Base-by-base conservation (phyloP, 1,140 invertebrate genomes). In the Trypoxylus dichotomus region DNA sequence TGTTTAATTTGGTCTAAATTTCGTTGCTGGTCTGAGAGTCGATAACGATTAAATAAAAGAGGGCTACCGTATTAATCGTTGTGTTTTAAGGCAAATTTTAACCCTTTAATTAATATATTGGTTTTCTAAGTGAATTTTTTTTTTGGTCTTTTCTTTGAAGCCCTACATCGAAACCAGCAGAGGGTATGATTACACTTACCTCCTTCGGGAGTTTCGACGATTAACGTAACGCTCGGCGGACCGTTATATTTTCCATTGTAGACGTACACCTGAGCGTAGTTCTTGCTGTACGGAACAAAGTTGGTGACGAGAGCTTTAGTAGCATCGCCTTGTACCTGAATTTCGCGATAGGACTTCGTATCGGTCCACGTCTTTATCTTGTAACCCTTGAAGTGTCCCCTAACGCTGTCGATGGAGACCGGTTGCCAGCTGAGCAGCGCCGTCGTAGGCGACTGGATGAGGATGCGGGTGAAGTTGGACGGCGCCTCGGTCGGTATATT, bases 361-460 rank as follows among this genome's bases (percentile, higher is more conserved):
- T 96, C 94, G 3, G 93, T 96, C 97, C 97, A 98, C 1, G 94
- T 97, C 87, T 97, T 94, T 75, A 98, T 96, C 87, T 97, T 97
- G 86, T 98, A 99, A 11, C 97, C 97, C 82, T 93, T 94, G 85
- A 98, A 96, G 85, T 98, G 94, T n/a, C 97, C 97, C 25, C 91
- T 88, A 0, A 98, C 91, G 0, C 93, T 93, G 68, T 94, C 91
- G 0, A 90, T 85, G 1, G 91, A 84, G 0, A 97, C 95, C 0
- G 93, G 90, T 86, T 92, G 91, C 96, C 96, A 97, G 74, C 91
- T 92, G n/a, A 98, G 87, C 19, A 93, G 83, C 0, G 95, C 96
- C 5, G 90, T 92, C 58, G 92, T 95, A 15, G 92, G 91, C 15
- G 92, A 91, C 25, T 90, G 91, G 15, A 96, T 89, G 82, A 93